Base-by-base conservation (phyloP, 2,113 vertebrate species). In the Ochotona princeps region DNA sequence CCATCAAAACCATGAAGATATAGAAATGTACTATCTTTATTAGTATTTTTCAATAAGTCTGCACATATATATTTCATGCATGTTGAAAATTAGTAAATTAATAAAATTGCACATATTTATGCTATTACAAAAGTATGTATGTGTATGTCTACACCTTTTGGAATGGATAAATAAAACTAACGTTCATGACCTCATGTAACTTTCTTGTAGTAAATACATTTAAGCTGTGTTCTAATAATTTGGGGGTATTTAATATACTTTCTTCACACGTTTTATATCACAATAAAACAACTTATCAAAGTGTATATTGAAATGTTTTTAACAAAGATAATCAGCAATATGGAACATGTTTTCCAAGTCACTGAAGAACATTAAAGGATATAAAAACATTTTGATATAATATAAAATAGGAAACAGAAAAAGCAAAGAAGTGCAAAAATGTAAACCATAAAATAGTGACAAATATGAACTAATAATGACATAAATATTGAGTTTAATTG, bases 391-490 rank as follows among this genome's bases (percentile, higher is more conserved):
- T 63, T 91, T 15, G 23, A 47, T 20, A 60, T 10, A 84, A 15
- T 80, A 81, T 75, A 78, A 84, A 51, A 92, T 1, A 89, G 70
- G 79, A 91, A 93, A 95, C 44, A 94, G 74, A 89, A 81, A 84
- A 92, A 28, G 26, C 17, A 90, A 79, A 83, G 87, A 82, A 93
- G 69, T 47, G 66, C 86, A 76, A 87, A 96, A 94, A 61, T 78
- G 51, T n/a, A 60, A 91, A 89, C 49, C 18, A 90, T 90, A 87
- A 95, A 96, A 74, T 69, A 91, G 51, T 66, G 49, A 78, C 66
- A 96, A 91, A 78, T 83, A 94, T 87, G 57, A 97, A 96, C 94
- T 78, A 96, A 93, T 96, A 74, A 74, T 72, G 65, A 94, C 82
- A 92, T 91, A 97, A 95, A 89, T 94, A 79, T 57, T 90, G 91